Conservation (phyloP, 64 coral and sea anemone genomes). For the Catalaphyllia jardinei region DNA sequence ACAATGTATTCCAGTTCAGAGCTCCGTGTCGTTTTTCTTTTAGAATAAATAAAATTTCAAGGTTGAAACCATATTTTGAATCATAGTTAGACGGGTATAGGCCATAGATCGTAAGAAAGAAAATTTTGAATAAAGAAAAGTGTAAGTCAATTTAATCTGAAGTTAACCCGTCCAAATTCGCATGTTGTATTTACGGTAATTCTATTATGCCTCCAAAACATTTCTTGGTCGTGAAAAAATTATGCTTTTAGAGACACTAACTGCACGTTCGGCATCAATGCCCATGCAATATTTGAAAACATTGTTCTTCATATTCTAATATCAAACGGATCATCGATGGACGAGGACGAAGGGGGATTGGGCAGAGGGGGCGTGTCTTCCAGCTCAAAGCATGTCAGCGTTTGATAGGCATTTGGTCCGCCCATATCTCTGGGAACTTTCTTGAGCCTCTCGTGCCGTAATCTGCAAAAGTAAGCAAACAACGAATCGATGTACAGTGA, state of each 20-base stretch:
- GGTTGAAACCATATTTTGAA: neutral
- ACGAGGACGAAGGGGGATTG: conserved; percentile 75
- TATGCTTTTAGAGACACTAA: neutral
- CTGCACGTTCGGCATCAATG: neutral
- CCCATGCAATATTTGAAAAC: neutral
- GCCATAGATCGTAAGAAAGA: neutral
- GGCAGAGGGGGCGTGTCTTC: conserved; percentile 88
- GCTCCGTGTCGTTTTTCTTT: neutral
- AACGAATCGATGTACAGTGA: too few species aligned
- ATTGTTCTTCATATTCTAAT: conserved; percentile 55
- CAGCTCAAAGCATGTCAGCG: conserved; percentile 92
- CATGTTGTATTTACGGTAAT: too few species aligned
- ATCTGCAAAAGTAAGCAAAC: conserved; percentile 33
- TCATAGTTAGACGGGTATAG: neutral
- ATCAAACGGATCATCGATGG: conserved; percentile 95
- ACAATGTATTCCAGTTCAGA: neutral
- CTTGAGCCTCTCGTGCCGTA: conserved; percentile 88
- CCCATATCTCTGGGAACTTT: conserved; percentile 74
- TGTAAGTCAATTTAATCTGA: too few species aligned
- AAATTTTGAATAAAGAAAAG: neutral
- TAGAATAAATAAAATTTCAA: neutral
- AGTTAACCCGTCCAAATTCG: too few species aligned
- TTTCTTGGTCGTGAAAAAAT: too few species aligned
- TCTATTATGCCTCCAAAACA: too few species aligned
- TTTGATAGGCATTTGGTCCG: conserved; percentile 95